Conservation (phyloP, 2,797 vertebrate genomes). For the Podargus strigoides region DNA sequence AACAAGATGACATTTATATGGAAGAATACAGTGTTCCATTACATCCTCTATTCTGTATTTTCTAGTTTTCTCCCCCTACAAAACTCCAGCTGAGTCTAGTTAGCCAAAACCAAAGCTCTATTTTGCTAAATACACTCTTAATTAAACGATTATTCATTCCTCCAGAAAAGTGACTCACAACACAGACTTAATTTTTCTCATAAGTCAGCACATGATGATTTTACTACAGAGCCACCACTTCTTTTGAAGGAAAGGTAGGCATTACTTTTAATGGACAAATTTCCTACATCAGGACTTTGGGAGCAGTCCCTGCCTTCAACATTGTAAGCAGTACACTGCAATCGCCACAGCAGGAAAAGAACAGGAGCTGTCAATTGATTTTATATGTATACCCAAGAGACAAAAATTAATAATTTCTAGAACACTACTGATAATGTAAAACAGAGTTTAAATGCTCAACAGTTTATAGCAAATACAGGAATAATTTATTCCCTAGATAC, state of each 20-base stretch:
- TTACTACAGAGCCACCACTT: neutral
- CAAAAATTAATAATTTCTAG: neutral
- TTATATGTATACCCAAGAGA: neutral
- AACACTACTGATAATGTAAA: neutral
- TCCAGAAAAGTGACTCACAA: neutral
- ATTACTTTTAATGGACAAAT: neutral
- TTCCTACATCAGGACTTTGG: neutral
- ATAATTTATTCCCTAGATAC: neutral
- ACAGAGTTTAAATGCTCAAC: neutral
- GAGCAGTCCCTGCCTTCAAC: neutral
- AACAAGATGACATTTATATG: neutral
- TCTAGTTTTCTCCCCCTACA: neutral
- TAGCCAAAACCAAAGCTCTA: neutral
- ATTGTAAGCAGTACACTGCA: neutral
- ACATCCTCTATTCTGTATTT: neutral
- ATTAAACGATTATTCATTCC: neutral
- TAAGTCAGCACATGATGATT: neutral
- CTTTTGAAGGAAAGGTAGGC: neutral
- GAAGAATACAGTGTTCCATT: neutral
- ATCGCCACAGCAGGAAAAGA: neutral
- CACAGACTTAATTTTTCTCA: neutral
- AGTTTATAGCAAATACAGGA: neutral
- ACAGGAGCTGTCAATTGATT: neutral
- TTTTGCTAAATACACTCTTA: neutral
- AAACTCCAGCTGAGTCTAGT: neutral